Evolutionary conservation across 2,797 vertebrate genomes (phyloP).

Genomic region (Peromyscus nudipes): DNA sequence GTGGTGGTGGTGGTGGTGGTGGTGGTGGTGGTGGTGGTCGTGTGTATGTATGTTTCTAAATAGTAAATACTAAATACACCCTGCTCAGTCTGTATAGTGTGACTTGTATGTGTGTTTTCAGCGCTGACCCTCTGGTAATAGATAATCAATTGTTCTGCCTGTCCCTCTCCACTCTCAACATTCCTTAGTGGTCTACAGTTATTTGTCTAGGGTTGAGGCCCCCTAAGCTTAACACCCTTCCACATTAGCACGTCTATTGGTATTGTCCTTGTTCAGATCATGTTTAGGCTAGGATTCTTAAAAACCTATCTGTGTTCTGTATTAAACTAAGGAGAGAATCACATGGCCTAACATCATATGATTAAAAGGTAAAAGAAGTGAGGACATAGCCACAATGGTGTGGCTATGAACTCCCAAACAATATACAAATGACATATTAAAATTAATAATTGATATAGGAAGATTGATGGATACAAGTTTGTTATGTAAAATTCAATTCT

Average conservation of each 20-base stretch:
- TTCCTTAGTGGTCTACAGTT: background rate
- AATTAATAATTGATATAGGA: conserved; percentile 33
- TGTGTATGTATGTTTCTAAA: background rate
- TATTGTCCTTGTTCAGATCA: background rate
- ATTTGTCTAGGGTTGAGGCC: background rate
- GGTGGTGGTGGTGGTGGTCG: too few relatives aligned
- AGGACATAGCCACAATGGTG: background rate
- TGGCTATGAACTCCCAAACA: background rate
- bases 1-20: too few relatives aligned
- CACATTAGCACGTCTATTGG: background rate
- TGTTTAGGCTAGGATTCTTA: background rate
- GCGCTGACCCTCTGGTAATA: background rate
- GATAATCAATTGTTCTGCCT: too few relatives aligned
- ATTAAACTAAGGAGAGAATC: background rate
- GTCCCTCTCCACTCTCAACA: background rate
- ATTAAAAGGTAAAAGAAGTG: conserved; percentile 13
- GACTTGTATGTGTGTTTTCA: background rate
- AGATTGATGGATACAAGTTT: background rate
- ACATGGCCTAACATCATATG: background rate
- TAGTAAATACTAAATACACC: background rate
- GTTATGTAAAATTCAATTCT: background rate
- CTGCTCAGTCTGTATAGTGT: background rate
- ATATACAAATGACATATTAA: background rate
- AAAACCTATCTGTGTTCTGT: background rate
- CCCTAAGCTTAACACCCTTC: background rate